phyloP scores from a whole-genome alignment of 1,140 invertebrate genomes.

The Agrilus planipennis region DNA sequence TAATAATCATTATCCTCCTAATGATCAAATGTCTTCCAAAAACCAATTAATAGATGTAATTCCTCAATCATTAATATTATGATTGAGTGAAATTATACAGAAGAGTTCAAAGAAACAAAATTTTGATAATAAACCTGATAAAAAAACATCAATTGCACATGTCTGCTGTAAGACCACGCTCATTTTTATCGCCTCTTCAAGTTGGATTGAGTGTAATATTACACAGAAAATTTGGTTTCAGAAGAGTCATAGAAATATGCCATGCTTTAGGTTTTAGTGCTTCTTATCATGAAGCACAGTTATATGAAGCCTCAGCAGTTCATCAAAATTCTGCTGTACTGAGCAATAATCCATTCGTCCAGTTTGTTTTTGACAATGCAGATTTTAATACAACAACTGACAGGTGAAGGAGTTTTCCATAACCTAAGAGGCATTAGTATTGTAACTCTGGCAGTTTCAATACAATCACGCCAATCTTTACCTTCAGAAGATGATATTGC shows the following conservation, averaged over 20 bases:
- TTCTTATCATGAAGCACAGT: not conserved
- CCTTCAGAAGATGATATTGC: not conserved
- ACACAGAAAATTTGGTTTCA: not conserved
- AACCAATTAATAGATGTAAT: too few relatives aligned
- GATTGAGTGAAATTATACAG: too few relatives aligned
- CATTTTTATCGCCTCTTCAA: not conserved
- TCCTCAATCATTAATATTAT: too few relatives aligned
- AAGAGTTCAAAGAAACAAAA: too few relatives aligned
- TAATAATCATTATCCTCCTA: too few relatives aligned
- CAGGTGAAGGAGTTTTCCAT: not conserved
- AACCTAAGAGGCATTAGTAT: not conserved
- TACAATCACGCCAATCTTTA: not conserved
- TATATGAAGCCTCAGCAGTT: not conserved
- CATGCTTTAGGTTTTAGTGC: not conserved
- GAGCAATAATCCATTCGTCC: not conserved
- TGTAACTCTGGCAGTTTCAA: too few relatives aligned
- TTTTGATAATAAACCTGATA: too few relatives aligned
- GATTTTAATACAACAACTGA: slow-evolving; percentile 1
- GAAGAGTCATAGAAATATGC: not conserved
- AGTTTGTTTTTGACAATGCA: too few relatives aligned
- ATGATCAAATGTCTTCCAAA: too few relatives aligned
- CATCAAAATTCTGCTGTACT: not conserved
- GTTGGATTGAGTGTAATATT: not conserved
- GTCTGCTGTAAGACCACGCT: not conserved
- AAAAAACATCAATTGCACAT: slow-evolving; percentile 1